phyloP scores from a whole-genome alignment of 1,140 invertebrate species.

The Bombus superbus region DNA sequence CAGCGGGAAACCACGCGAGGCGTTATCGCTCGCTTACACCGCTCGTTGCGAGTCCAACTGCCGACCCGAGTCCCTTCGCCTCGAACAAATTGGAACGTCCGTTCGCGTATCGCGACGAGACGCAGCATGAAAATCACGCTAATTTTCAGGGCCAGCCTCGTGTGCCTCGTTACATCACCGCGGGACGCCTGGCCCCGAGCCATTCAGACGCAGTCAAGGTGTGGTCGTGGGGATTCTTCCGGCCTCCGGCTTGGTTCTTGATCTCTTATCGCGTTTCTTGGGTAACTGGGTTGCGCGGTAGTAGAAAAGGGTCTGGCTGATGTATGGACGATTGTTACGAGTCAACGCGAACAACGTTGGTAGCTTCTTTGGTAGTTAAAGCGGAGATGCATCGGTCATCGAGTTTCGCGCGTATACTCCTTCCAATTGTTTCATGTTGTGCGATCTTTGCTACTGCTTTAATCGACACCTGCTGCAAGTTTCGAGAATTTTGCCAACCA shows the following conservation, averaged over 20 bases:
- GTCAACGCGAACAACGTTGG: not conserved
- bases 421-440: no score
- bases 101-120: not conserved
- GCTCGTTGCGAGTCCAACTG: constrained; percentile 52
- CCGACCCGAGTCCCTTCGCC: not conserved
- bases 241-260: not conserved
- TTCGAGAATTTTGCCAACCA: no score
- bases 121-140: constrained; percentile 45
- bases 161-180: constrained; percentile 32
- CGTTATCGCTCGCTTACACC: constrained; percentile 16
- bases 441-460: no score
- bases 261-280: not conserved
- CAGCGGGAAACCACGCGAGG: not conserved
- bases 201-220: not conserved
- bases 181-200: constrained; percentile 8
- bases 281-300: not conserved
- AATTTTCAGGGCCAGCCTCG: constrained; percentile 36
- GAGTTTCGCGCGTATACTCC: not conserved
- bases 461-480: no score
- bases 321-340: not conserved
- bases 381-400: not conserved
- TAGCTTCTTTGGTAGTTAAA: no score
- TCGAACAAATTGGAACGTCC: constrained; percentile 51
- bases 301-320: not conserved
- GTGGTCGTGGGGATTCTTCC: not conserved